Evolutionary conservation across 2,888 invertebrate genomes (phyloP).

Genomic region (Anodontia alba): DNA sequence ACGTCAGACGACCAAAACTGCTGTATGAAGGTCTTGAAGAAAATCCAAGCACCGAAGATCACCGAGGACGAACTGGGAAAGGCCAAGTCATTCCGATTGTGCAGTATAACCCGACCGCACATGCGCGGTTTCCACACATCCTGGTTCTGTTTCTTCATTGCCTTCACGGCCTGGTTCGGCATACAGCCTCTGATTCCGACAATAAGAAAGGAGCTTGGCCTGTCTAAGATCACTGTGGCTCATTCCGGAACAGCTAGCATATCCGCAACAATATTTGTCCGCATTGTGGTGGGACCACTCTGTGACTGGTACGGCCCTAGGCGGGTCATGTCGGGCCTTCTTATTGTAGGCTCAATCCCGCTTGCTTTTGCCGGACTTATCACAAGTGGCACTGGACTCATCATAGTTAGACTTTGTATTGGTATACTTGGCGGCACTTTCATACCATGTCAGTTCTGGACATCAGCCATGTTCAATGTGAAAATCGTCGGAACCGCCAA

Average conservation of each 20-base stretch:
- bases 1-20: not conserved
- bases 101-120: slow-evolving; percentile 44
- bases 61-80: slow-evolving; percentile 45
- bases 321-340: slow-evolving; percentile 40
- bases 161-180: slow-evolving; percentile 53
- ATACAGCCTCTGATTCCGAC: slow-evolving; percentile 54
- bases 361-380: slow-evolving; percentile 44
- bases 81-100: slow-evolving; percentile 51
- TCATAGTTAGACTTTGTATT: slow-evolving; percentile 38
- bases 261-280: slow-evolving; percentile 42
- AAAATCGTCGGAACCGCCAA: slow-evolving; percentile 53
- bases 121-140: slow-evolving; percentile 55
- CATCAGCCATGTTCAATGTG: slow-evolving; percentile 44
- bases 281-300: slow-evolving; percentile 39
- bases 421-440: slow-evolving; percentile 50
- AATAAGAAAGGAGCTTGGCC: slow-evolving; percentile 40
- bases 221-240: slow-evolving; percentile 33
- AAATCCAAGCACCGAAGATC: slow-evolving; percentile 35
- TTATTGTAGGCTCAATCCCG: slow-evolving; percentile 42
- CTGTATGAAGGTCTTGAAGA: slow-evolving; percentile 26
- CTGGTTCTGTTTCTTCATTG: slow-evolving; percentile 50
- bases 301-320: slow-evolving; percentile 49
- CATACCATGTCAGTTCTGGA: slow-evolving; percentile 55
- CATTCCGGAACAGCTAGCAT: slow-evolving; percentile 39
- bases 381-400: slow-evolving; percentile 21